These are phyloP conservation scores for Ptilodon capucinus DNA, from an alignment of 2,888 invertebrate species.

Conservation along the genomic window DNA sequence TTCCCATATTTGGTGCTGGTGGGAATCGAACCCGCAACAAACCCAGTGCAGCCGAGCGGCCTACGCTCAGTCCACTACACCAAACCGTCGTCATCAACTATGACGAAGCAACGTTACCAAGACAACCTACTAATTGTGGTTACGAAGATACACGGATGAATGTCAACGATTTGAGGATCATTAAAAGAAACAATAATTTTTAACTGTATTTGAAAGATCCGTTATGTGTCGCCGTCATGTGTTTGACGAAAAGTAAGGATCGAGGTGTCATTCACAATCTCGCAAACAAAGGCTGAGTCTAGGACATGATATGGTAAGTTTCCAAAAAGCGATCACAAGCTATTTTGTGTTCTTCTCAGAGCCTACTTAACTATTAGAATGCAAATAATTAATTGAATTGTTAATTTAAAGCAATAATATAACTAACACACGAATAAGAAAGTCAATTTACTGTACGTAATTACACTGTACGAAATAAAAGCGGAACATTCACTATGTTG, in stretches of 20 bases:
- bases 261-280: background rate
- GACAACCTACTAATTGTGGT: background rate
- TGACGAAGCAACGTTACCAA: background rate
- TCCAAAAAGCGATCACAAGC: slow-evolving; percentile 5
- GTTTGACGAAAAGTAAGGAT: background rate
- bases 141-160: background rate
- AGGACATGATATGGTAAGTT: slow-evolving; percentile 14
- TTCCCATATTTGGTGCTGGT: too few species aligned
- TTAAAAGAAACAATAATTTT: background rate
- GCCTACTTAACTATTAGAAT: background rate
- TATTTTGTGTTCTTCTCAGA: background rate
- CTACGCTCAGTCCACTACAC: too few species aligned
- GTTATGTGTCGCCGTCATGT: background rate
- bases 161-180: slow-evolving; percentile 17
- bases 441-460: background rate
- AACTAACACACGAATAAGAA: background rate
- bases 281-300: background rate
- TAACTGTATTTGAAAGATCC: background rate
- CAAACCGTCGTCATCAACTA: too few species aligned
- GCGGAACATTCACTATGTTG: background rate
- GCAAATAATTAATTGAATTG: background rate
- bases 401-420: background rate
- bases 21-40: too few species aligned
- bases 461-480: background rate
- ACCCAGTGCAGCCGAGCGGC: too few species aligned